Evolutionary conservation across 2,888 invertebrate species (phyloP).

Genomic region (Notocelia uddmanniana): DNA sequence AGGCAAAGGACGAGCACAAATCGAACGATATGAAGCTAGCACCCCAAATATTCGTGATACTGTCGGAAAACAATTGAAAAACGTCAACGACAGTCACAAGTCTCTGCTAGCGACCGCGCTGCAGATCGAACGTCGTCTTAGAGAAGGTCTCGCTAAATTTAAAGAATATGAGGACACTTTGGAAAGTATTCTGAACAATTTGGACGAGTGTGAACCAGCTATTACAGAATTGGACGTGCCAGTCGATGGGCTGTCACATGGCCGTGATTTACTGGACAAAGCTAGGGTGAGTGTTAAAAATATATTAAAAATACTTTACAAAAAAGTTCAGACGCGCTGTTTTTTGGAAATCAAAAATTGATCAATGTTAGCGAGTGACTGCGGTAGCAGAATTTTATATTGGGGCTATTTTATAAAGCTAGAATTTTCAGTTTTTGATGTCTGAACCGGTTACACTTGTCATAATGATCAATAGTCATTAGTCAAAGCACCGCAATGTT

Average conservation of each 20-base stretch:
- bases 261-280: conserved; percentile 90
- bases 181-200: conserved; percentile 92
- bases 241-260: conserved; percentile 90
- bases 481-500: background rate
- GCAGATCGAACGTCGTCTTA: conserved; percentile 95
- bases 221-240: conserved; percentile 92
- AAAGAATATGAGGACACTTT: conserved; percentile 96
- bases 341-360: background rate
- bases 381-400: background rate
- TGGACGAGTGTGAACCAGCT: conserved; percentile 92
- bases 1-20: conserved; percentile 93
- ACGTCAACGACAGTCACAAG: conserved; percentile 97
- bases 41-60: conserved; percentile 91
- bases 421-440: background rate
- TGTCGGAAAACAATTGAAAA: conserved; percentile 94
- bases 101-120: conserved; percentile 95
- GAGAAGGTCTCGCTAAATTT: conserved; percentile 96
- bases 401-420: no score
- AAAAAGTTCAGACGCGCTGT: no score
- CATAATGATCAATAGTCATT: background rate
- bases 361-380: background rate
- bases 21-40: conserved; percentile 90
- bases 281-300: conserved; percentile 87
- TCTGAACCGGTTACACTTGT: background rate
- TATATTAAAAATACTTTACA: background rate